Conservation (phyloP, 2,797 vertebrate species). For the Anisognathus igniventris region DNA sequence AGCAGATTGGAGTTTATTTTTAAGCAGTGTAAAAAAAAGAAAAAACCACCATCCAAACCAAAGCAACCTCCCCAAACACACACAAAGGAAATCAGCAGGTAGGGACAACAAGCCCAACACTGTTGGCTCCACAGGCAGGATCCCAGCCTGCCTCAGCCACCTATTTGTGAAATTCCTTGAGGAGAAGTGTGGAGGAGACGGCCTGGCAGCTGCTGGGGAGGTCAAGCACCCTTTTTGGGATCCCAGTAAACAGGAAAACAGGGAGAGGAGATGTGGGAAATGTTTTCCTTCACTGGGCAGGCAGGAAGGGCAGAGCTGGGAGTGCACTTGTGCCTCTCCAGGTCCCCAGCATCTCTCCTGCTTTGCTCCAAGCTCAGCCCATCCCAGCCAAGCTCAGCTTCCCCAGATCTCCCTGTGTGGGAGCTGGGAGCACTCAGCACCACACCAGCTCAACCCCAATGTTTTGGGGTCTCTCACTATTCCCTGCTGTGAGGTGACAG, state of each 20-base stretch:
- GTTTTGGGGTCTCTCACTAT: background rate
- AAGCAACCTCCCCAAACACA: background rate
- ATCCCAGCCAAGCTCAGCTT: background rate
- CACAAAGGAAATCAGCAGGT: background rate
- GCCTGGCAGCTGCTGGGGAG: background rate
- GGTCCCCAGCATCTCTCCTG: background rate
- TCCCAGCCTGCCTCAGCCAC: background rate
- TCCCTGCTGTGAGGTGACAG: background rate
- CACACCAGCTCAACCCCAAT: accelerated
- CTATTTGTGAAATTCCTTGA: background rate
- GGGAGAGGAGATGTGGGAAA: background rate
- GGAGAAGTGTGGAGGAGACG: accelerated
- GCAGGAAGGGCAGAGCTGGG: background rate
- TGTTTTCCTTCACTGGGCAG: background rate
- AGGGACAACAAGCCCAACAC: background rate
- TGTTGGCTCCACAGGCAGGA: background rate
- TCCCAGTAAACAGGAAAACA: background rate
- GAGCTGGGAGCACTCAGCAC: background rate
- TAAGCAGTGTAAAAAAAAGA: background rate
- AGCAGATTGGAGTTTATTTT: constrained; percentile 57
- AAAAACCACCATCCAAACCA: background rate
- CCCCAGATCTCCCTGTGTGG: background rate
- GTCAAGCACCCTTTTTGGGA: background rate
- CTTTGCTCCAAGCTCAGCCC: background rate
- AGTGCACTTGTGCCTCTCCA: accelerated